Evolutionary conservation across 2,113 vertebrate species (phyloP).

Genomic region (Gasterosteus aculeatus): DNA sequence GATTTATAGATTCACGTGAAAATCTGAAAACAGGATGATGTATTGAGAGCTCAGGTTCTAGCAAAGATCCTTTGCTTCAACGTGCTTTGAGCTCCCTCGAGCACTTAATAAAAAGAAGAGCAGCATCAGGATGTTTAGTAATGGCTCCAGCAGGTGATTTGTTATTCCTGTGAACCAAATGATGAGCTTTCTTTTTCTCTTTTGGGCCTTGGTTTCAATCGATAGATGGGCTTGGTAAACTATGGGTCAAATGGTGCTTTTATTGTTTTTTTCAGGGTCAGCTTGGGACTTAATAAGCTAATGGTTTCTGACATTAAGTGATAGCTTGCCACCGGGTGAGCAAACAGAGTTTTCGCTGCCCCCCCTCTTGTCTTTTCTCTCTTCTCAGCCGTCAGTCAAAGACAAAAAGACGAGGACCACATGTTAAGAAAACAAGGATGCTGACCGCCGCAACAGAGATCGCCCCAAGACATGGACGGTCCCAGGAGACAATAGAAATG

Average conservation of each 20-base stretch:
- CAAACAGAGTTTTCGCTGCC: neutral
- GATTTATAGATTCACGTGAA: constrained; percentile 55
- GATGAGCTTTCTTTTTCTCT: neutral
- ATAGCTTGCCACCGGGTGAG: neutral
- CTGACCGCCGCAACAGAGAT: constrained; percentile 6
- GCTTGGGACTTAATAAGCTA: constrained; percentile 31
- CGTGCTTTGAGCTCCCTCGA: constrained; percentile 24
- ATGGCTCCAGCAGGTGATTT: neutral
- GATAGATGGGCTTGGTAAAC: constrained; percentile 11
- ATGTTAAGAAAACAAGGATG: constrained; percentile 23
- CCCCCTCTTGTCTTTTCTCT: neutral
- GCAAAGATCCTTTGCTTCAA: constrained; percentile 22
- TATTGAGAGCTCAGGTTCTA: constrained; percentile 29
- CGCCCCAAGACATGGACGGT: neutral
- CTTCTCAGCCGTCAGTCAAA: neutral
- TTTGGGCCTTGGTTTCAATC: constrained; percentile 23
- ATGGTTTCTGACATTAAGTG: constrained; percentile 45
- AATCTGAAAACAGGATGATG: constrained; percentile 43
- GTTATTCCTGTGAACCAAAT: constrained; percentile 4
- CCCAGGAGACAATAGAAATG: constrained; percentile 24
- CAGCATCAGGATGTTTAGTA: constrained; percentile 13
- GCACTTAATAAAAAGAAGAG: constrained; percentile 47
- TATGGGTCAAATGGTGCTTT: constrained; percentile 17
- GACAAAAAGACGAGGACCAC: neutral
- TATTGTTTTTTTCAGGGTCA: constrained; percentile 21